These are phyloP conservation scores for Catonia carolina DNA, from an alignment of 2,888 invertebrate species.

Conservation along the genomic window DNA sequence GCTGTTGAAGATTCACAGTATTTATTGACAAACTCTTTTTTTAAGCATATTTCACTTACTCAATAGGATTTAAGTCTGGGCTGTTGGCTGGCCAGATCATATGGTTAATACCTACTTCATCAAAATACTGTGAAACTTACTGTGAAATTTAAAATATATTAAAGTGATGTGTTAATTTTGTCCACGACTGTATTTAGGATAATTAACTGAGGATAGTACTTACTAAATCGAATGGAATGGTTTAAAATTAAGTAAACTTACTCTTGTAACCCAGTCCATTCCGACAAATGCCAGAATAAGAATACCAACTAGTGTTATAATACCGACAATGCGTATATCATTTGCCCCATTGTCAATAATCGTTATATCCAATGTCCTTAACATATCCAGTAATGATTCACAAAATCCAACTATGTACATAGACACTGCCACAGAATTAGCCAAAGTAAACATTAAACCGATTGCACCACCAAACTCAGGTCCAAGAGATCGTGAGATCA, in stretches of 20 bases:
- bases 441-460: slow-evolving; percentile 91
- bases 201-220: no score
- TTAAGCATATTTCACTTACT: no score
- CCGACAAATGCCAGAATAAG: slow-evolving; percentile 87
- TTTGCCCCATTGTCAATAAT: slow-evolving; percentile 63
- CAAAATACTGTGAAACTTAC: no score
- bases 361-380: slow-evolving; percentile 49
- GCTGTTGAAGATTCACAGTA: no score
- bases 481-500: slow-evolving; percentile 96
- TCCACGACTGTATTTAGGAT: no score
- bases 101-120: no score
- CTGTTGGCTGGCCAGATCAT: no score
- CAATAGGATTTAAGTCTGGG: no score
- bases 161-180: no score
- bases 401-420: slow-evolving; percentile 98
- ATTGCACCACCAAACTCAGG: slow-evolving; percentile 97
- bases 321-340: slow-evolving; percentile 76
- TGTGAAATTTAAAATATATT: no score
- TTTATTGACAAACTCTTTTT: no score
- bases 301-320: slow-evolving; percentile 71
- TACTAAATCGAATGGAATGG: no score
- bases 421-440: slow-evolving; percentile 93
- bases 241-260: slow-evolving; percentile 40
- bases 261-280: slow-evolving; percentile 96
- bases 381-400: slow-evolving; percentile 68